Conservation (phyloP, 1,140 invertebrate genomes). For the Leguminivora glycinivorella region DNA sequence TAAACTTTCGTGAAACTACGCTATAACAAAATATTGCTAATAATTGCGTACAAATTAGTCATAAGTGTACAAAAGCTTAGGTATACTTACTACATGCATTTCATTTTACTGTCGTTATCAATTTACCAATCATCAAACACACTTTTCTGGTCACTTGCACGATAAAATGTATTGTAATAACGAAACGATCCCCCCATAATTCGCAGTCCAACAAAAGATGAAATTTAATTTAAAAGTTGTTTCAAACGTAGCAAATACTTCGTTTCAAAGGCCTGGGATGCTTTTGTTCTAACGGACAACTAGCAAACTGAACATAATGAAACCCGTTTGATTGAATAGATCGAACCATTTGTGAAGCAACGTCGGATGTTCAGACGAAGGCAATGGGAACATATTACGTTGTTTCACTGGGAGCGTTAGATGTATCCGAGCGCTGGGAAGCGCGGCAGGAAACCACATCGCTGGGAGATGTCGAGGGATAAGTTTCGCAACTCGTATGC, state of each 20-base stretch:
- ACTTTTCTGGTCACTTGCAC: background rate
- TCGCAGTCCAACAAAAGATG: slow-evolving; percentile 8
- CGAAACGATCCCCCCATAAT: background rate
- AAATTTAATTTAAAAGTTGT: slow-evolving; percentile 11
- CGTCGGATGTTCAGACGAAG: background rate
- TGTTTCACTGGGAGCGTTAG: background rate
- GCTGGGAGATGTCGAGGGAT: slow-evolving; percentile 30
- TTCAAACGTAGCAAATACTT: background rate
- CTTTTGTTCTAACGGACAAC: slow-evolving; percentile 19
- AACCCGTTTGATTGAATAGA: slow-evolving; percentile 45
- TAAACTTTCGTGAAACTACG: no score
- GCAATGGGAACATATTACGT: background rate
- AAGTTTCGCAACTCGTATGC: slow-evolving; percentile 9
- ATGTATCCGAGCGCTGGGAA: slow-evolving; percentile 22
- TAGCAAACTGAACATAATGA: slow-evolving; percentile 25
- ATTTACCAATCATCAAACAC: background rate
- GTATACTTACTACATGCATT: background rate
- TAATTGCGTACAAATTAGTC: background rate
- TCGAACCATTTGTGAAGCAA: slow-evolving; percentile 15
- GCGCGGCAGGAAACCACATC: slow-evolving; percentile 50
- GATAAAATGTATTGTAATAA: background rate
- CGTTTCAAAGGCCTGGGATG: background rate
- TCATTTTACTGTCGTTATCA: background rate
- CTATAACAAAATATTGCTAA: slow-evolving; percentile 29
- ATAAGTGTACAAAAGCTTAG: no score